Evolutionary conservation across 2,113 vertebrate species (phyloP).

Genomic region (Sminthopsis crassicaudata): DNA sequence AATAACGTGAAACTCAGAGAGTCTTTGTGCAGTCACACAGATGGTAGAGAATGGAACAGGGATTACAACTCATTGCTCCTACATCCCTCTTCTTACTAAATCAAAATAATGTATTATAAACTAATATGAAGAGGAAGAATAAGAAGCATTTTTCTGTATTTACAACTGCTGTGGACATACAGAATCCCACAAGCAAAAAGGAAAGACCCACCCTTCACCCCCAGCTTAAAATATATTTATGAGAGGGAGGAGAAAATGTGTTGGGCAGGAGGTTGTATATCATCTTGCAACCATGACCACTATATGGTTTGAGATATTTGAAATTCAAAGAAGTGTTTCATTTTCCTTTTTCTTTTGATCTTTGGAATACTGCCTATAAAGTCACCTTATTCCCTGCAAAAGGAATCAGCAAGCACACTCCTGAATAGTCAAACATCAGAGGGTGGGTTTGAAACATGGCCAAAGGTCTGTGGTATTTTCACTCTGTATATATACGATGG

Average conservation of each 20-base stretch:
- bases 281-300: neutral
- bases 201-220: neutral
- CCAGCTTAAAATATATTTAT: neutral
- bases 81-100: conserved; percentile 17
- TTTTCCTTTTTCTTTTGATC: conserved; percentile 1
- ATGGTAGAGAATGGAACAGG: conserved; percentile 51
- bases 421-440: neutral
- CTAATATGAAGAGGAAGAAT: conserved; percentile 64
- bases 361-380: neutral
- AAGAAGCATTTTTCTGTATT: conserved; percentile 56
- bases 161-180: neutral
- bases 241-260: too few species aligned
- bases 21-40: neutral
- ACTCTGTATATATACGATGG: neutral
- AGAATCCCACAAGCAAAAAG: neutral
- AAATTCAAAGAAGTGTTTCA: conserved; percentile 17
- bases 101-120: neutral
- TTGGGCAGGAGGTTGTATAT: neutral
- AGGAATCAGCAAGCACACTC: neutral
- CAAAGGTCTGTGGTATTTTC: neutral
- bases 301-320: neutral
- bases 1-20: neutral
- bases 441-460: neutral
- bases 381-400: conserved; percentile 8
- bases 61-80: conserved; percentile 50